Evolutionary conservation across 2,797 vertebrate genomes (phyloP).

Genomic region (Platalea minor): DNA sequence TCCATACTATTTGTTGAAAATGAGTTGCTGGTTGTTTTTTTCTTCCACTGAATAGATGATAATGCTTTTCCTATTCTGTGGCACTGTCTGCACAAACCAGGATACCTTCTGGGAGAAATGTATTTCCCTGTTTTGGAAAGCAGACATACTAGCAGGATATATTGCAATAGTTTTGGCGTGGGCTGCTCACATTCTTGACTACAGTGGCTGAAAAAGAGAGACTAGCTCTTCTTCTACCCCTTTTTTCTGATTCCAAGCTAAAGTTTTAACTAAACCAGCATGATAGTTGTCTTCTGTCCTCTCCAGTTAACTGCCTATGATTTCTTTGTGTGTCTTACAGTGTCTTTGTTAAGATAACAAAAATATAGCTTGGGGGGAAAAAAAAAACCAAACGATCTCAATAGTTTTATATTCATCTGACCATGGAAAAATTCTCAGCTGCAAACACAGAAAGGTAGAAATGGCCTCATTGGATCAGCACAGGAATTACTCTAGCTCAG

Average conservation of each 20-base stretch:
- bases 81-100: background rate
- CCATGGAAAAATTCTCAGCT: background rate
- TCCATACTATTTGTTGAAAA: background rate
- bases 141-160: background rate
- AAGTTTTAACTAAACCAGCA: slow-evolving; percentile 51
- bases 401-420: background rate
- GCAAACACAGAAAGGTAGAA: background rate
- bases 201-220: slow-evolving; percentile 71
- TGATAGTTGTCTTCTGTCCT: slow-evolving; percentile 24
- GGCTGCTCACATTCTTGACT: slow-evolving; percentile 66
- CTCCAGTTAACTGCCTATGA: background rate
- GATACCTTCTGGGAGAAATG: background rate
- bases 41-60: background rate
- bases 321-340: slow-evolving; percentile 2
- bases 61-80: background rate
- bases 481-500: background rate
- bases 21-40: background rate
- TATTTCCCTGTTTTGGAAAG: slow-evolving; percentile 37
- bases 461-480: background rate
- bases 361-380: background rate
- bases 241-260: background rate
- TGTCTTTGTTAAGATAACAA: slow-evolving; percentile 19
- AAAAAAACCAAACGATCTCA: background rate
- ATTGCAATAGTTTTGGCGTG: slow-evolving; percentile 31
- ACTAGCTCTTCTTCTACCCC: background rate